A percentile compares a stretch with the other conserved stretches of the same genome.
Conservation (phyloP, 2,888 invertebrate species). For the Acleris cristana region DNA sequence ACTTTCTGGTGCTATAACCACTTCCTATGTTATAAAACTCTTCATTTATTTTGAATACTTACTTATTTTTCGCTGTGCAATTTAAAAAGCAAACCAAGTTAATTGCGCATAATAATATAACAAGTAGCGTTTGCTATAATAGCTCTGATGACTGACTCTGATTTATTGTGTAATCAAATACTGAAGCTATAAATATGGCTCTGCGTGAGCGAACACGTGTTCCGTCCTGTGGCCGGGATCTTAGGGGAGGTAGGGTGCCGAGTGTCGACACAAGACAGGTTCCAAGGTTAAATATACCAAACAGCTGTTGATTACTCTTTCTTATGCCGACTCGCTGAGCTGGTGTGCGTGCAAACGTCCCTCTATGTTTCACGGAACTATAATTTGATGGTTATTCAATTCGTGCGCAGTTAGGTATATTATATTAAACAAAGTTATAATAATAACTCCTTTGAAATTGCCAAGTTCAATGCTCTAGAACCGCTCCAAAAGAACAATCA, state of each 20-base stretch:
- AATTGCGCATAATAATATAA: slow-evolving; percentile 17
- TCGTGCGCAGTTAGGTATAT: slow-evolving; percentile 1
- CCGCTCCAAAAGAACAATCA: slow-evolving; percentile 64
- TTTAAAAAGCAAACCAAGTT: slow-evolving; percentile 11
- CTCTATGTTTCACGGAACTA: slow-evolving; percentile 8
- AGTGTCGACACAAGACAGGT: slow-evolving; percentile 57
- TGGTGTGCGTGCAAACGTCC: slow-evolving; percentile 4
- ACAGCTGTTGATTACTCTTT: slow-evolving; percentile 55
- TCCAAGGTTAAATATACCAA: slow-evolving; percentile 57
- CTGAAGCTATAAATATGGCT: slow-evolving; percentile 61
- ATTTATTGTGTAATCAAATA: slow-evolving; percentile 43
- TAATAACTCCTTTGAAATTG: slow-evolving; percentile 45
- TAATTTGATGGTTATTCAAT: slow-evolving; percentile 24
- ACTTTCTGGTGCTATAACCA: slow-evolving; percentile 34
- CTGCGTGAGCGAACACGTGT: slow-evolving; percentile 73
- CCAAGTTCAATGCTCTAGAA: slow-evolving; percentile 73
- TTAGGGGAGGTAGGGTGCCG: slow-evolving; percentile 58
- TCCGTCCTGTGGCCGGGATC: slow-evolving; percentile 51
- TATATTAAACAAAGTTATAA: slow-evolving; percentile 36
- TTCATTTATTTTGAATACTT: background rate
- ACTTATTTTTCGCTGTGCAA: background rate
- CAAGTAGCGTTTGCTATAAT: slow-evolving; percentile 16
- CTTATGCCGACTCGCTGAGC: background rate
- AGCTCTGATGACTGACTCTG: slow-evolving; percentile 33
- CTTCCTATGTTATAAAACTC: slow-evolving; percentile 16